A percentile compares a stretch with the other conserved stretches of the same genome.
Evolutionary conservation across 64 coral and sea anemone genomes (phyloP).

Genomic region (Acropora yongei): DNA sequence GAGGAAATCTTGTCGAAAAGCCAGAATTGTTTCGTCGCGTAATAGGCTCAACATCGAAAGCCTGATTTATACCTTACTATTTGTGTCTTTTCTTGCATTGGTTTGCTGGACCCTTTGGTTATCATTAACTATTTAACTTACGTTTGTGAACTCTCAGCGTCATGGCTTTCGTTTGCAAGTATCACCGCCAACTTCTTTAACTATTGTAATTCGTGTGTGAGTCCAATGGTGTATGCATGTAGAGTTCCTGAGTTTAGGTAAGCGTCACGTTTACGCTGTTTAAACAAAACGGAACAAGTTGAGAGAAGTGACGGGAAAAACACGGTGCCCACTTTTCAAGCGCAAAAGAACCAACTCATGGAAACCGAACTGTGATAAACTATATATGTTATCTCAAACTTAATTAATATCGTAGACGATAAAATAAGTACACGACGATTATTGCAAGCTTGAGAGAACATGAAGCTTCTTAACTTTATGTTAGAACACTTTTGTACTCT

Average conservation of each 20-base stretch:
- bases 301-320: no score
- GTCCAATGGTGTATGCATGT: slow-evolving; percentile 1
- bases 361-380: no score
- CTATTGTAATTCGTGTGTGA: background rate
- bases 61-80: background rate
- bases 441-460: background rate
- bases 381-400: no score
- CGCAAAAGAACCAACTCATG: no score
- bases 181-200: background rate
- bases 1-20: background rate
- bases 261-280: no score
- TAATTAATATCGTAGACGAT: no score
- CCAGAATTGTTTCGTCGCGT: background rate
- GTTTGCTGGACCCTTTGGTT: background rate
- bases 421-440: background rate
- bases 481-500: no score
- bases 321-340: no score
- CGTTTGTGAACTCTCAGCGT: no score
- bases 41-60: background rate
- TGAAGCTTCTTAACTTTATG: no score
- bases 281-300: no score
- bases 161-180: background rate
- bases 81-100: background rate
- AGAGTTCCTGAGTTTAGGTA: no score
- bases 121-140: background rate